Evolutionary conservation across 2,888 invertebrate species (phyloP), one percentile per base, ranked within the genome.

Genomic region (Tuberolachnus salignus): DNA sequence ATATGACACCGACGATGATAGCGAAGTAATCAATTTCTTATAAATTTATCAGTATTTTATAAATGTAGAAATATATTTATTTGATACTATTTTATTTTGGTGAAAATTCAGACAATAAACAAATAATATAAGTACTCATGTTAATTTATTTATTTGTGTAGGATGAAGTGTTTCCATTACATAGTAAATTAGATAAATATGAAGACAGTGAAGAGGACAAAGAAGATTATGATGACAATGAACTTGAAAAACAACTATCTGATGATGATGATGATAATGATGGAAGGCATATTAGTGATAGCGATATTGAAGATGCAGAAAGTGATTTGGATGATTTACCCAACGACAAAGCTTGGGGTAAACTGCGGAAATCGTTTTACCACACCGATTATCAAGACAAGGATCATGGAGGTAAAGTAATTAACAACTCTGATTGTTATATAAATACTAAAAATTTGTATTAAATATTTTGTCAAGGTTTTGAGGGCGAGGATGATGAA

Each of bases 311-410:
- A 85, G 92, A 91, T 91, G 82, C 90, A 89, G 81, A 88, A 89
- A 69, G 69, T 61, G 69, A 34, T 59, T 49, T 49, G 81, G 90
- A 91, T 83, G 90, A 90, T 84, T 89, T 94, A 82, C 94, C 94
- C 0, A 90, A 94, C 85, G 88, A 90, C 2, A 91, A 92, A 86
- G 94, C 95, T 23, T 97, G 97, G 97, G 97, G 97, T 64, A 91
- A 90, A 84, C 91, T 91, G 82, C 92, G 92, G 83, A 89, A 87
- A 80, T 88, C 89, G 51, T 97, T 90, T 85, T 96, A 95, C 86
- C 90, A 92, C 71, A 93, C 95, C 0, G 95, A 96, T 87, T 95
- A 93, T 86, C 91, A 94, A 19, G 96, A 96, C 87, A 90, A 92
- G 83, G 95, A 95, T 86, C 94, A 92, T 87, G 90, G 91, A 64